phyloP scores from a whole-genome alignment of 2,797 vertebrate species.

The Craterocephalus amniculus region DNA sequence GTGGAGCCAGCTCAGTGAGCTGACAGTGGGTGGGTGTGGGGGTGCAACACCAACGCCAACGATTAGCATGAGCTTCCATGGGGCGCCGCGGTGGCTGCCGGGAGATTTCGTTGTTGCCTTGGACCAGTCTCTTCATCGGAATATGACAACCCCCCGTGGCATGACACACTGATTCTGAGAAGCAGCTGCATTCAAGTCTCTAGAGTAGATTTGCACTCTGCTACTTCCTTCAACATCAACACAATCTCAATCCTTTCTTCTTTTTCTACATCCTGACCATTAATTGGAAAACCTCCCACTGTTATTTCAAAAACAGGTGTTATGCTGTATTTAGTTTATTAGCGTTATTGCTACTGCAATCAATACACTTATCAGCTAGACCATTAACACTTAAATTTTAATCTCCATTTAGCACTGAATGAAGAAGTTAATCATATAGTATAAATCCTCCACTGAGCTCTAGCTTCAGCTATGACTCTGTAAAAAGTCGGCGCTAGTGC shows the following conservation, averaged over 20 bases:
- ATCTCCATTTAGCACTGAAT: conserved; percentile 22
- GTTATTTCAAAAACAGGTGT: conserved; percentile 27
- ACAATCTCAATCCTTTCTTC: conserved; percentile 37
- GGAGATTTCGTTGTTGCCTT: conserved; percentile 72
- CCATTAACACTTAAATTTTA: conserved; percentile 21
- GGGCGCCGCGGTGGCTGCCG: conserved; percentile 77
- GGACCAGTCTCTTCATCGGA: conserved; percentile 76
- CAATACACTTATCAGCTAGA: conserved; percentile 21
- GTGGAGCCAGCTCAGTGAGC: conserved; percentile 76
- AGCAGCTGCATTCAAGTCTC: conserved; percentile 59
- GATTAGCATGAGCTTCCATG: conserved; percentile 83
- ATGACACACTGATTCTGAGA: conserved; percentile 45
- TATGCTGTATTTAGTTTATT: conserved; percentile 28
- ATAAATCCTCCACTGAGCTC: conserved; percentile 10
- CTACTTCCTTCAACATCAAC: conserved; percentile 39
- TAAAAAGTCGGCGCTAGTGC: conserved; percentile 33
- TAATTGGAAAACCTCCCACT: conserved; percentile 43
- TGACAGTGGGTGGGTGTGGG: conserved; percentile 69
- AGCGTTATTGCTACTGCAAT: conserved; percentile 20
- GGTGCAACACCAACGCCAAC: conserved; percentile 59
- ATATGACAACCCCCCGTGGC: conserved; percentile 80
- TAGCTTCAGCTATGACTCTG: conserved; percentile 42
- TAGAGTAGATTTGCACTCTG: conserved; percentile 38
- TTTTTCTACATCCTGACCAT: conserved; percentile 37
- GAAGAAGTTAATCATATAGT: neutral